Evolutionary conservation across 2,888 invertebrate genomes (phyloP).

Genomic region (Bombylius discolor): DNA sequence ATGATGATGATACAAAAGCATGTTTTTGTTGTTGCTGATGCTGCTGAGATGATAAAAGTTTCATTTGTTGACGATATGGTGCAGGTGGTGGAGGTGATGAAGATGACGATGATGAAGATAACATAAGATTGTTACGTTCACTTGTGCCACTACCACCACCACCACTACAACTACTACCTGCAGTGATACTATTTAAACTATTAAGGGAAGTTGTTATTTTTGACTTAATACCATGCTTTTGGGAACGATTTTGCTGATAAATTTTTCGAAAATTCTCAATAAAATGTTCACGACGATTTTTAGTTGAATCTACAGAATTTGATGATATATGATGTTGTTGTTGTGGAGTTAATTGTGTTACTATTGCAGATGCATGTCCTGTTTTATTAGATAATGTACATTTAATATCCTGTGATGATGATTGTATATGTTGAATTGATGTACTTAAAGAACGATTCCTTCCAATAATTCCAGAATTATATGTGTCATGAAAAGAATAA

Average conservation of each 20-base stretch:
- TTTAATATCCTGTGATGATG: slow-evolving; percentile 12
- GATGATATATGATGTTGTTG: not conserved
- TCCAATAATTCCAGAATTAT: not conserved
- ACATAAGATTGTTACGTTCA: too few relatives aligned
- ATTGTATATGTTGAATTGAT: not conserved
- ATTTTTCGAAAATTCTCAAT: slow-evolving; percentile 31
- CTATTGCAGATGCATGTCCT: not conserved
- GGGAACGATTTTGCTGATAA: slow-evolving; percentile 24
- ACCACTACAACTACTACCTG: too few relatives aligned
- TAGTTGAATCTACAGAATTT: not conserved
- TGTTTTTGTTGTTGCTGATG: too few relatives aligned
- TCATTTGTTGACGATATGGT: not conserved
- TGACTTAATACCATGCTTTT: slow-evolving; percentile 27
- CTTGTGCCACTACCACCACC: too few relatives aligned
- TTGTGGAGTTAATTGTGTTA: slow-evolving; percentile 1
- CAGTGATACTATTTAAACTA: not conserved
- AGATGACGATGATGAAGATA: not conserved
- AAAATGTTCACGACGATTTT: slow-evolving; percentile 8
- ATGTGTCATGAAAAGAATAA: not conserved
- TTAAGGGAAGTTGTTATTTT: slow-evolving; percentile 3
- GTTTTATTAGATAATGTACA: slow-evolving; percentile 7
- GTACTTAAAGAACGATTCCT: slow-evolving; percentile 1
- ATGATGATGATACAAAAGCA: not conserved
- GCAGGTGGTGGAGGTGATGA: not conserved
- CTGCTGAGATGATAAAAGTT: not conserved